These are phyloP conservation scores for Drosophila mojavensis DNA, from an alignment of 1,140 invertebrate genomes.

Conservation along the genomic window DNA sequence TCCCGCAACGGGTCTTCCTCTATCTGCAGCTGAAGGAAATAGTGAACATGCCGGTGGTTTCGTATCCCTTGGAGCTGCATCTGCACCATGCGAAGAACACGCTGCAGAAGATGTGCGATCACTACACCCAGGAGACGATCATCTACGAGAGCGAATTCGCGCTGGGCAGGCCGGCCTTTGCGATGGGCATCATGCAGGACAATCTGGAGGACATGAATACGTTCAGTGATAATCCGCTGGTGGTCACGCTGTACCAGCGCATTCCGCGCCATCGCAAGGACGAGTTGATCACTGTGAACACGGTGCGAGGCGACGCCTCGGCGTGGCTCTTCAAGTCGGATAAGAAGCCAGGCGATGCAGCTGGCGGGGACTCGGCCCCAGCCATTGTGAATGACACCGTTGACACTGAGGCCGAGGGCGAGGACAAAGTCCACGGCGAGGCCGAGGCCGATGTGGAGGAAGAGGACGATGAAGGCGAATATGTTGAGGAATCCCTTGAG, in stretches of 20 bases:
- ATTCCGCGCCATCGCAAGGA: slow-evolving; percentile 48
- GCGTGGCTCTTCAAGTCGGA: too few species aligned
- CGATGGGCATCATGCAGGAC: slow-evolving; percentile 64
- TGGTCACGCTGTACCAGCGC: slow-evolving; percentile 63
- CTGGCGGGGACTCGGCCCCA: not conserved
- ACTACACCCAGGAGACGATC: slow-evolving; percentile 65
- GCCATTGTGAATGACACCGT: too few species aligned
- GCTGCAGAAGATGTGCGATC: slow-evolving; percentile 68
- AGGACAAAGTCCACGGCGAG: not conserved
- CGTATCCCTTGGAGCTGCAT: slow-evolving; percentile 63
- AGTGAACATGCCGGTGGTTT: slow-evolving; percentile 39
- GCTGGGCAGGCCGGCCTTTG: slow-evolving; percentile 51
- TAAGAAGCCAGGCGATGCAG: not conserved
- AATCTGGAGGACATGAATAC: slow-evolving; percentile 68
- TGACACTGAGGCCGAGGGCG: not conserved
- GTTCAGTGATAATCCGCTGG: slow-evolving; percentile 69
- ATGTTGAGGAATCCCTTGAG: slow-evolving; percentile 46
- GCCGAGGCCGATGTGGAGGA: slow-evolving; percentile 18
- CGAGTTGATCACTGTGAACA: not conserved
- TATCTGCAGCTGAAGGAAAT: slow-evolving; percentile 68
- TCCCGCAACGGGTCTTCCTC: slow-evolving; percentile 55
- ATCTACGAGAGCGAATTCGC: slow-evolving; percentile 62
- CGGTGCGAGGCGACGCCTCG: not conserved
- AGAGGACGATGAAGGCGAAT: slow-evolving; percentile 1
- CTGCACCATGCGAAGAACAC: slow-evolving; percentile 62